Evolutionary conservation across 92 coral and sea anemone species (phyloP).

Genomic region (Actinostola sp.): DNA sequence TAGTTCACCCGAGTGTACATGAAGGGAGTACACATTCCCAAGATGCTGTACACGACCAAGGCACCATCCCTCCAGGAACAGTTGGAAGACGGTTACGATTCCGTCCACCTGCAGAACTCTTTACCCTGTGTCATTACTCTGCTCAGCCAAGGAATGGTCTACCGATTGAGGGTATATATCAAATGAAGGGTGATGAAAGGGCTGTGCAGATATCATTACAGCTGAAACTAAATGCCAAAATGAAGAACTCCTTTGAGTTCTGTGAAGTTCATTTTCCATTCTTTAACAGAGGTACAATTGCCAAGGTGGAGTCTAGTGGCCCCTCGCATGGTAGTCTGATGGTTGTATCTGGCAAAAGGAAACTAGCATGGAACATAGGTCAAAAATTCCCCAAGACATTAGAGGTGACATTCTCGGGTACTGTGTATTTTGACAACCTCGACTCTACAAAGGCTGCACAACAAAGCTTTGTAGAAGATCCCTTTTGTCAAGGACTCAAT

Average conservation of each 20-base stretch:
- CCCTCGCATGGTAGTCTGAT: slow-evolving; percentile 74
- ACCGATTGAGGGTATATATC: slow-evolving; percentile 89
- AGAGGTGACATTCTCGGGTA: slow-evolving; percentile 69
- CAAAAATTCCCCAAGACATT: slow-evolving; percentile 90
- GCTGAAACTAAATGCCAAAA: slow-evolving; percentile 66
- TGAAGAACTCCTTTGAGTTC: slow-evolving; percentile 90
- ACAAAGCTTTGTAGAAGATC: slow-evolving; percentile 72
- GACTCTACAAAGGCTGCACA: slow-evolving; percentile 26
- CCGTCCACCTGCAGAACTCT: slow-evolving; percentile 83
- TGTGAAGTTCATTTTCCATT: slow-evolving; percentile 92
- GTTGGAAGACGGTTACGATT: slow-evolving; percentile 79
- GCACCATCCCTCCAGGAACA: slow-evolving; percentile 53
- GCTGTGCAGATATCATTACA: slow-evolving; percentile 80
- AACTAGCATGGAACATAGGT: slow-evolving; percentile 89
- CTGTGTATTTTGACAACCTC: slow-evolving; percentile 75
- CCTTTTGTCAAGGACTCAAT: slow-evolving; percentile 85
- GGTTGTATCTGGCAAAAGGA: slow-evolving; percentile 81
- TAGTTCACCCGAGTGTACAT: slow-evolving; percentile 93
- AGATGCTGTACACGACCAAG: slow-evolving; percentile 57
- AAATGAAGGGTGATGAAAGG: slow-evolving; percentile 84
- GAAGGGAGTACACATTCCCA: slow-evolving; percentile 79
- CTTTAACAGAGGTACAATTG: slow-evolving; percentile 83
- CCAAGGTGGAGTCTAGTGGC: slow-evolving; percentile 74
- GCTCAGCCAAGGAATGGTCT: slow-evolving; percentile 65
- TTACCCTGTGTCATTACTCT: slow-evolving; percentile 88